These are phyloP conservation scores for Eurytoma californica DNA, from an alignment of 2,888 invertebrate species.

Conservation along the genomic window DNA sequence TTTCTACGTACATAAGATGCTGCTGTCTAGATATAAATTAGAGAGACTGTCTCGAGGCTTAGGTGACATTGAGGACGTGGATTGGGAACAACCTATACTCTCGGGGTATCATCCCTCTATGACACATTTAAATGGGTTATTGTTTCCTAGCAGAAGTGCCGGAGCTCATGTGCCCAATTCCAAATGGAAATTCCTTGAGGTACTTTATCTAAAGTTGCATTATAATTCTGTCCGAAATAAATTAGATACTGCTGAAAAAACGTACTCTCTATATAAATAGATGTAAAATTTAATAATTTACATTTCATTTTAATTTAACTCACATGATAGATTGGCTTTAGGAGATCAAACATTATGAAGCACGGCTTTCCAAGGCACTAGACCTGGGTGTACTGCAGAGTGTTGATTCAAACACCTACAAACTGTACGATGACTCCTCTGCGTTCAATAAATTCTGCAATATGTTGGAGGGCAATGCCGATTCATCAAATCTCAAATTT, in stretches of 20 bases:
- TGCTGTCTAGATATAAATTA: conserved; percentile 81
- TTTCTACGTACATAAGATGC: conserved; percentile 80
- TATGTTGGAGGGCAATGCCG: conserved; percentile 76
- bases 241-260: too few species aligned
- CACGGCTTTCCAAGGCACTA: conserved; percentile 62
- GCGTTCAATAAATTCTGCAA: conserved; percentile 78
- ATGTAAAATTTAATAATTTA: too few species aligned
- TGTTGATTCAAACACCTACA: background rate
- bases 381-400: conserved; percentile 53
- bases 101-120: conserved; percentile 79
- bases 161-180: conserved; percentile 57
- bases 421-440: conserved; percentile 58
- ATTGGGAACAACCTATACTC: conserved; percentile 76
- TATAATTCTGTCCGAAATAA: too few species aligned
- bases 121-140: conserved; percentile 79
- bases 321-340: conserved; percentile 21
- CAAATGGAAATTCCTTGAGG: conserved; percentile 59
- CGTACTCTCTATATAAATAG: too few species aligned
- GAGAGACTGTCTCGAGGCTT: conserved; percentile 81
- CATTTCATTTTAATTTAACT: too few species aligned
- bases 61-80: conserved; percentile 79
- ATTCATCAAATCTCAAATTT: conserved; percentile 71
- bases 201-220: conserved; percentile 2
- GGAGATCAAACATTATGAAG: conserved; percentile 62
- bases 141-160: conserved; percentile 75